A percentile compares a stretch with the other conserved stretches of the same genome.
phyloP scores from a whole-genome alignment of 2,113 vertebrate genomes.

The Bambusicola thoracicus region DNA sequence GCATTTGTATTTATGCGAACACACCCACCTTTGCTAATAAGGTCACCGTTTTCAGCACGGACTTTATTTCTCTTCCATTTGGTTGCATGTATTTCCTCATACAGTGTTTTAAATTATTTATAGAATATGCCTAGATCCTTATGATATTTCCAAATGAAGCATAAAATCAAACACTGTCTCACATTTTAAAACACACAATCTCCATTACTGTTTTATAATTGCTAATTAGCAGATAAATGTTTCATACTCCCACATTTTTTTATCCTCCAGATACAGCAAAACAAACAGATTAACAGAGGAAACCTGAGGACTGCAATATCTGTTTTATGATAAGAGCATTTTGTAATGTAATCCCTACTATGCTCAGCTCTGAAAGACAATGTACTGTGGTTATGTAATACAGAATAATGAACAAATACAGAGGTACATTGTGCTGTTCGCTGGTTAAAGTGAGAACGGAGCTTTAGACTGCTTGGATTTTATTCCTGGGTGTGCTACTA shows the following conservation, averaged over 20 bases:
- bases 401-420: background rate
- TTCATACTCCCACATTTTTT: slow-evolving; percentile 66
- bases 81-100: background rate
- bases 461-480: background rate
- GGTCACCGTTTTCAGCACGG: background rate
- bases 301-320: slow-evolving; percentile 54
- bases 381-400: background rate
- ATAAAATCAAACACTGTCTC: slow-evolving; percentile 11
- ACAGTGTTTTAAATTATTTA: background rate
- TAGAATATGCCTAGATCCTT: background rate
- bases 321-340: slow-evolving; percentile 56
- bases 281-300: slow-evolving; percentile 61
- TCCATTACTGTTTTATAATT: slow-evolving; percentile 44
- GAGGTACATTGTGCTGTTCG: background rate
- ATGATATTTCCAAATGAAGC: background rate
- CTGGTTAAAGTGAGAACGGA: background rate
- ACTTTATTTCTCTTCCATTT: background rate
- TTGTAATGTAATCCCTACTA: slow-evolving; percentile 30
- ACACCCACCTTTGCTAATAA: background rate
- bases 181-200: background rate
- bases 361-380: background rate
- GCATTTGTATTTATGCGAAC: background rate
- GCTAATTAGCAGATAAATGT: slow-evolving; percentile 60
- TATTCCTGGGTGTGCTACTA: background rate
- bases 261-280: slow-evolving; percentile 58